These are phyloP conservation scores for Caracal caracal DNA, from an alignment of 2,113 vertebrate genomes.

Conservation along the genomic window DNA sequence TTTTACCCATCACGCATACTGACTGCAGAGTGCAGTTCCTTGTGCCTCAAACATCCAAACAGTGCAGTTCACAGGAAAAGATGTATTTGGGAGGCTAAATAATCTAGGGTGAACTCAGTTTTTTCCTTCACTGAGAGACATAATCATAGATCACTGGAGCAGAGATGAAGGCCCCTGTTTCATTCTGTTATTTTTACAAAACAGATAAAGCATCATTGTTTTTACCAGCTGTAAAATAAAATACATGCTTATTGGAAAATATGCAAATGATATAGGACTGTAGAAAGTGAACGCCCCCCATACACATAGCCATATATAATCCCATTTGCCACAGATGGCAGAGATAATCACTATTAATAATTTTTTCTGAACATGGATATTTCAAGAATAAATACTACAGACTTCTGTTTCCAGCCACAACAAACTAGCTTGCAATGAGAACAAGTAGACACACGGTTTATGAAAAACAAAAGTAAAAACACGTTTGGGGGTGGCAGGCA, in stretches of 20 bases:
- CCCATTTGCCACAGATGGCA: neutral
- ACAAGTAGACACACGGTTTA: neutral
- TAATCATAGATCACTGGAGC: neutral
- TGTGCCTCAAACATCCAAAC: neutral
- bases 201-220: neutral
- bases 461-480: neutral
- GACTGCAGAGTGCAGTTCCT: neutral
- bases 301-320: neutral
- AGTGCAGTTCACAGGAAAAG: neutral
- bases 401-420: neutral
- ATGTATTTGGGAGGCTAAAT: neutral
- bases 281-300: neutral
- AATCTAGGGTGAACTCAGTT: neutral
- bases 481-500: neutral
- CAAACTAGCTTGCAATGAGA: neutral
- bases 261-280: neutral
- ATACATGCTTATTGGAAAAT: neutral
- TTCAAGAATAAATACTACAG: neutral
- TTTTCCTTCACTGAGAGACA: neutral
- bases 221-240: constrained; percentile 24
- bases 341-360: neutral
- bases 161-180: neutral
- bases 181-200: neutral
- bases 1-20: neutral
- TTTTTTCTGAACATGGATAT: neutral